A percentile compares a stretch with the other conserved stretches of the same genome.
phyloP scores from a whole-genome alignment of 2,797 vertebrate species.

The Phrynocephalus vlangalii region DNA sequence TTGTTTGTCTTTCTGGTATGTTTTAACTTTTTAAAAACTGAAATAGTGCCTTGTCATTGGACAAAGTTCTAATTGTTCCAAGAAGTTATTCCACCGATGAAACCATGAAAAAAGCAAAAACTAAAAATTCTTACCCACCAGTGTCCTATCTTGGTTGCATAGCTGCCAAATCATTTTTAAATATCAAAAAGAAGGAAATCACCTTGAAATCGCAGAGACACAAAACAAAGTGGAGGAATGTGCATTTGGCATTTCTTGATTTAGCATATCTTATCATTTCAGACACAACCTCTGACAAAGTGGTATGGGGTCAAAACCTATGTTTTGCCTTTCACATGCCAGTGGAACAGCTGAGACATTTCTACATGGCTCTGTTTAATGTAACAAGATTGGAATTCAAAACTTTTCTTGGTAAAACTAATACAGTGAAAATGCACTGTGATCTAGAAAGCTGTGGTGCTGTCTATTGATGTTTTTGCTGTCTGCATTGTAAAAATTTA shows the following conservation, averaged over 20 bases:
- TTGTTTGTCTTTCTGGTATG: too few species aligned
- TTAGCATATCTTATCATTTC: conserved; percentile 51
- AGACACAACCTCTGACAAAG: conserved; percentile 61
- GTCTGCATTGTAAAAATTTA: conserved; percentile 42
- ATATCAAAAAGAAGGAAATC: neutral
- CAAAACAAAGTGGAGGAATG: conserved; percentile 43
- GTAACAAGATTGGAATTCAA: conserved; percentile 72
- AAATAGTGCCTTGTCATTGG: conserved; percentile 16
- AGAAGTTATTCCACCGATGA: neutral
- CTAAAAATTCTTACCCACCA: neutral
- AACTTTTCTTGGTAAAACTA: conserved; percentile 63
- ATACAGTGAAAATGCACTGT: conserved; percentile 51
- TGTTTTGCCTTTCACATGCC: conserved; percentile 64
- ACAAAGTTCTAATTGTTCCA: conserved; percentile 12
- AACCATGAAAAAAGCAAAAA: conserved; percentile 9
- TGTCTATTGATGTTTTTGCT: conserved; percentile 54
- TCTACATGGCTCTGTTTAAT: conserved; percentile 75
- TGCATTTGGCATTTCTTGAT: conserved; percentile 49
- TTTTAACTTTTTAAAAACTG: neutral
- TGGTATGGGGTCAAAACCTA: conserved; percentile 44
- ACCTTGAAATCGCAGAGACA: conserved; percentile 55
- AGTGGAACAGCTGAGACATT: conserved; percentile 74
- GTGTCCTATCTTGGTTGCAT: neutral
- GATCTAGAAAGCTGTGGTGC: conserved; percentile 58
- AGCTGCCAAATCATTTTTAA: neutral